Evolutionary conservation across 2,113 vertebrate species (phyloP), one percentile per base, ranked within the genome.

Genomic region (Salminus brasiliensis): DNA sequence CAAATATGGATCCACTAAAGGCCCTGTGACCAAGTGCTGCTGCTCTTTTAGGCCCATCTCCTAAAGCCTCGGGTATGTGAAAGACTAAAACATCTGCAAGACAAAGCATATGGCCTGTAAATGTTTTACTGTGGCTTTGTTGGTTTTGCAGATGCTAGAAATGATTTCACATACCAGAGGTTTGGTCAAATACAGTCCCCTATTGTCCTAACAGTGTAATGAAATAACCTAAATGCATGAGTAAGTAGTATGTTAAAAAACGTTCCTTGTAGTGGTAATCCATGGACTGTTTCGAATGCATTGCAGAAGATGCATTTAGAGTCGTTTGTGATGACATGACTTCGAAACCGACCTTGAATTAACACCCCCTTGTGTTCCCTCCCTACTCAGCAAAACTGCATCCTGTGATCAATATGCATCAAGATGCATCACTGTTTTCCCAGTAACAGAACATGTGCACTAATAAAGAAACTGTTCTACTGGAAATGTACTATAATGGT

Each of bases 21-120:
- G 25, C 72, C 53, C 83, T 86, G 79, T 85, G 79, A 85, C 70
- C 79, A 83, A 81, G 63, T 49, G 49, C 76, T 85, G 68, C 36
- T 80, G 74, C 53, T 30, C 11, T 72, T 83, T 85, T 12, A 76
- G 57, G n/a, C 30, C 69, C 11, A 29, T 63, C 73, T 60, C 67
- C 55, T 73, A 59, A 80, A 80, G 30, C 53, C 74, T 77, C 49
- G 13, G n/a, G 82, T 72, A 60, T 84, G 43, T 74, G 25, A 39
- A 76, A 78, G 32, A 43, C 32, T 65, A n/a, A 30, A 65, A 45
- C 68, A 72, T 53, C 23, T 79, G 57, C 59, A 65, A 65, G 52
- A 36, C 52, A 63, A 71, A 71, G 18, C 27, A 65, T 30, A 41
- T 72, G 21, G 16, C 32, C 63, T 29, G 39, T 36, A 49, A 30